Evolutionary conservation across 1,140 invertebrate species (phyloP), one percentile per base, ranked within the genome.

Genomic region (Lucilia sericata): DNA sequence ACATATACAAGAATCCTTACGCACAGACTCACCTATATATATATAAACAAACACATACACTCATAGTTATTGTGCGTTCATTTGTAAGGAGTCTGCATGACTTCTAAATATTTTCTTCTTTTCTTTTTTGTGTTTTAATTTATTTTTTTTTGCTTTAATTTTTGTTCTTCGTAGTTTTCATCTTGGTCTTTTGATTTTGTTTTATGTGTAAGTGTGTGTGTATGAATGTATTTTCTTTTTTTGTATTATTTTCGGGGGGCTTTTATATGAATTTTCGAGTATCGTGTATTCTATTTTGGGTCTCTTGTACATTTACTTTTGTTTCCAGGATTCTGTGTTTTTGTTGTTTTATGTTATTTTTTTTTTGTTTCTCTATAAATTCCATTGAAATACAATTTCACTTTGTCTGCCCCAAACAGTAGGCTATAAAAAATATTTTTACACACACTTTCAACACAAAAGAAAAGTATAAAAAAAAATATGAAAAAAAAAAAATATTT

Each of bases 361-460:
- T 25, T 0, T 25, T 25, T 70, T 19, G n/a, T 65, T 17, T 19
- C 65, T 70, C n/a, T 21, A 7, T 25, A 70, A 70, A 21, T 70
- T 55, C 19, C 65, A 19, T 70, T 21, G 21, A 70, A 70, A 21
- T n/a, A 60, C 14, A 60, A 60, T 60, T 60, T 17, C 55, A n/a
- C n/a, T 21, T 70, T 70, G 65, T 70, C n/a, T 19, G 65, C 65
- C 65, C 65, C 21, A 70, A 70, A 70, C 10, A 70, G 65, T 70
- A 70, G n/a, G 65, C 65, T 70, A 70, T 21, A 70, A 70, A 19
- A 70, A 25, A 70, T 10, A 25, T n/a, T 30, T 30, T 30, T 3
- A 30, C 25, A 30, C 25, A 30, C 25, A 30, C 25, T 30, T 30
- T 30, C 3, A 70, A 70, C 7, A 70, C 5, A 21, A 70, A 70